Evolutionary conservation across 1,140 invertebrate genomes (phyloP), one percentile per base, ranked within the genome.

Genomic region (Trypoxylus dichotomus): DNA sequence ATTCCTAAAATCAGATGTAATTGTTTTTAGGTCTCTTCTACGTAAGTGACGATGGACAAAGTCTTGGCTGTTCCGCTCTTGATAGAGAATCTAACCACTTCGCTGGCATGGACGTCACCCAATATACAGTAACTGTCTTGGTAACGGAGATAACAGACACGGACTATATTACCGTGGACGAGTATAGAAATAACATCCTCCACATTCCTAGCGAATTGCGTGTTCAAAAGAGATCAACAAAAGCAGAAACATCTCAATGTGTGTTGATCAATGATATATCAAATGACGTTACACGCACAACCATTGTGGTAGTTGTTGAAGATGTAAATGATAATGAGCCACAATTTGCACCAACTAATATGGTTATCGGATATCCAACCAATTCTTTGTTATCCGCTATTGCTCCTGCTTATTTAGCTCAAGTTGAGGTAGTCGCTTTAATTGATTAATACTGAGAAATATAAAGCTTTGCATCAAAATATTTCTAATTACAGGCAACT

Each of bases 251-350:
- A 21, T 5, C 13, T 15, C 41, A 75, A 54, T 54, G 25, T 27
- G n/a, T 47, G 1, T n/a, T 29, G n/a, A 75, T 75, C 13, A 29
- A 21, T 13, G 41, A 75, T 5, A 75, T 75, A 6, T 6, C 0
- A 3, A 75, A 75, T 78, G 84, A 86, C 68, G 76, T 84, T 3
- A 83, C 84, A 75, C 80, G 85, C 19, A 87, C 84, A 63, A 80
- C 88, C 37, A 85, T 89, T 3, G 86, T 87, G 75, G 79, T 89
- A 21, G 87, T 88, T 54, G 86, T 89, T 3, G 85, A 86, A n/a
- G 88, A 89, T 80, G 87, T 88, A 8, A 89, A 89, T 79, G 87
- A 89, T 75, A 87, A 89, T 78, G 25, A 78, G 21, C 88, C 88
- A 5, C 83, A 86, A 79, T 88, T 89, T 80, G 76, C 84, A 74